Conservation (phyloP, 2,888 invertebrate genomes). For the Tuta absoluta region DNA sequence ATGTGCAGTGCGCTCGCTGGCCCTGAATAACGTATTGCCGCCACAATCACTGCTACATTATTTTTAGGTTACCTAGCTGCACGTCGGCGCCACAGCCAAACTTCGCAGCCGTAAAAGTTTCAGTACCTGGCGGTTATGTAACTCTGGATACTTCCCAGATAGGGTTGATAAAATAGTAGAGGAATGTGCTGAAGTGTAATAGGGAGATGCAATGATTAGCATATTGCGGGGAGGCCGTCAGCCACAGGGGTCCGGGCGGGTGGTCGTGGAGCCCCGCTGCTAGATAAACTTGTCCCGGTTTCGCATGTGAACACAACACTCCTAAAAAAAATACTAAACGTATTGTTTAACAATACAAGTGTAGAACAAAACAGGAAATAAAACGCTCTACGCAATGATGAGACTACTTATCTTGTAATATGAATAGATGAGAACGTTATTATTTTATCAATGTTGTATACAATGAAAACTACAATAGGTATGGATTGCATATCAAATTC, state of each 20-base stretch:
- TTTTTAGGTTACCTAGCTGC: conserved; percentile 25
- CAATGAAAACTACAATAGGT: no score
- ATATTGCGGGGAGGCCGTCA: conserved; percentile 50
- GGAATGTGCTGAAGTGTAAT: not conserved
- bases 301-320: conserved; percentile 38
- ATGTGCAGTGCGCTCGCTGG: conserved; percentile 42
- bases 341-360: not conserved
- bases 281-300: conserved; percentile 56
- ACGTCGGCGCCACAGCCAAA: conserved; percentile 1
- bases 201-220: conserved; percentile 54
- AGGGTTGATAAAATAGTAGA: not conserved
- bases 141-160: not conserved
- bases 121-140: conserved; percentile 11
- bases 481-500: no score
- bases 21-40: conserved; percentile 41
- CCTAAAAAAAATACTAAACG: conserved; percentile 16
- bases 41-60: conserved; percentile 33
- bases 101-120: conserved; percentile 3
- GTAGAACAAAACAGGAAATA: not conserved
- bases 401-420: no score
- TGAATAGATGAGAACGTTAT: no score
- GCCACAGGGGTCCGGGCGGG: conserved; percentile 41
- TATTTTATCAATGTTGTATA: no score
- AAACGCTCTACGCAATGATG: not conserved
- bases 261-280: conserved; percentile 51